phyloP scores from a whole-genome alignment of 2,797 vertebrate species.

The Lagorchestes hirsutus region DNA sequence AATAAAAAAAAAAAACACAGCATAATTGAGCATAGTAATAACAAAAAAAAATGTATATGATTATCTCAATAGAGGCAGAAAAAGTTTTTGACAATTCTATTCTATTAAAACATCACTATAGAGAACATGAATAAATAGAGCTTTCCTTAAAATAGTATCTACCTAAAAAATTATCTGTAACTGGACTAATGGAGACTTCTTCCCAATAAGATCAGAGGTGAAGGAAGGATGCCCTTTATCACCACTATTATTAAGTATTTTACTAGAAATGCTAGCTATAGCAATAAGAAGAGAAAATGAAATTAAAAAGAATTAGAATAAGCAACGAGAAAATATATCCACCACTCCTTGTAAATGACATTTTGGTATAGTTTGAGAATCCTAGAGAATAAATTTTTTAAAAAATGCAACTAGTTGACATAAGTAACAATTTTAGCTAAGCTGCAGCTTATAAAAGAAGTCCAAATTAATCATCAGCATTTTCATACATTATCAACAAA shows the following conservation, averaged over 20 bases:
- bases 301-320: background rate
- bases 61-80: no score
- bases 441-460: background rate
- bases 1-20: no score
- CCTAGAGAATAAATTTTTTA: background rate
- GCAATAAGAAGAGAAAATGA: background rate
- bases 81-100: no score
- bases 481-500: background rate
- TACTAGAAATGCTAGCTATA: background rate
- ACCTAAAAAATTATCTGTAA: background rate
- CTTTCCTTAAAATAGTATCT: no score
- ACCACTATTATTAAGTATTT: background rate
- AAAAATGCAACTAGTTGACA: background rate
- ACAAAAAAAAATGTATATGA: no score
- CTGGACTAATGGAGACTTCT: accelerated
- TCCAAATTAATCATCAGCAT: background rate
- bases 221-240: background rate
- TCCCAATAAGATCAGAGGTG: background rate
- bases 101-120: no score
- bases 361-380: background rate
- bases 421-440: background rate
- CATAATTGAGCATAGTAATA: no score
- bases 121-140: no score
- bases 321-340: background rate
- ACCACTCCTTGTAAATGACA: background rate